Base-by-base conservation (phyloP, 2,113 vertebrate genomes). In the Pantherophis guttatus region DNA sequence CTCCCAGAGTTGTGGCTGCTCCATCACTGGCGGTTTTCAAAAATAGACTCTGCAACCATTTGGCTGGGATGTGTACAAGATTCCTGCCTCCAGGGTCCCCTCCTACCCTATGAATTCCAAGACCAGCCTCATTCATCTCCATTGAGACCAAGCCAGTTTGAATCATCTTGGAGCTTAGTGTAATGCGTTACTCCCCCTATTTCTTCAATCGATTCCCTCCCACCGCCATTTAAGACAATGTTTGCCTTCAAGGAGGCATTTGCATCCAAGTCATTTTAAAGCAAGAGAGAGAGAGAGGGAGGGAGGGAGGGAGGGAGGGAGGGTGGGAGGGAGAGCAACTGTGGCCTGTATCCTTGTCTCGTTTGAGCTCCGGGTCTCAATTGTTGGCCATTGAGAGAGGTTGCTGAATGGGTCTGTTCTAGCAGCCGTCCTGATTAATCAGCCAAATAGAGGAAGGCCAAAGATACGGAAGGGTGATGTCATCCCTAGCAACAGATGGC, bases 401-500 rank as follows among this genome's bases (percentile, higher is more conserved):
- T 90, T 15, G 29, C 95, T 96, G 95, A 98, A 96, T 89, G 93
- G 93, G 91, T 57, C 94, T 92, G 92, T 81, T 81, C 29, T 93
- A 92, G 93, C 52, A 89, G 93, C 54, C 7, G 39, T 3, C 13
- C 92, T 97, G 96, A 95, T 97, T 93, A 96, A 95, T 13, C 87
- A 93, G 88, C 50, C 91, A 89, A 65, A 87, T 87, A 91, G 90
- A 94, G 95, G 92, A 5, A 53, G 52, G 92, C 87, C 88, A 89
- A 94, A 92, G 96, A 91, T 6, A 89, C 94, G 57, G 95, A 92
- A 88, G 88, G 54, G 55, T 97, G 97, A 98, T 97, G 97, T 97
- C 97, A 98, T 96, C 96, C 97, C 88, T 94, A 94, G 97, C 97
- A 97, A 97, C 97, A 97, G 96, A 96, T 96, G 97, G 97, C 94